A percentile compares a stretch with the other conserved stretches of the same genome.
Evolutionary conservation across 2,113 vertebrate genomes (phyloP).

Genomic region (Strix aluco): DNA sequence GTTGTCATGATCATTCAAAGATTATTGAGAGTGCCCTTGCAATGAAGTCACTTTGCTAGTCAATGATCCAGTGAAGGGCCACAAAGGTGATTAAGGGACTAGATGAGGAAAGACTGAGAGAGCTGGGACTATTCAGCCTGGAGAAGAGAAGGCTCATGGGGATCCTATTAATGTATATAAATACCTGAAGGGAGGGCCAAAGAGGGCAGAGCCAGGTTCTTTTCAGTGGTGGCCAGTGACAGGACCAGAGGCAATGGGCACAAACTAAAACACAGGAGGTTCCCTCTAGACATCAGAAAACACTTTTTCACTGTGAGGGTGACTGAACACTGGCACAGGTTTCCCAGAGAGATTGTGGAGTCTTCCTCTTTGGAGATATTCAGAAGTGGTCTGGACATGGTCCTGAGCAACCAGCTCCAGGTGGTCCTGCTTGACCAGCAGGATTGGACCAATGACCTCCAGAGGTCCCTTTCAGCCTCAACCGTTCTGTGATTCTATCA

Average conservation of each 20-base stretch:
- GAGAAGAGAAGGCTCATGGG: background rate
- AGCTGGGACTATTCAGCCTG: background rate
- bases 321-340: background rate
- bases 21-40: background rate
- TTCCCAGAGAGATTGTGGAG: background rate
- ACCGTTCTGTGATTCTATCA: background rate
- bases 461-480: background rate
- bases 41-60: background rate
- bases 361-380: background rate
- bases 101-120: background rate
- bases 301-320: background rate
- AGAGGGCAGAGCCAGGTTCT: background rate
- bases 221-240: background rate
- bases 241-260: background rate
- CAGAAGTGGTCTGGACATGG: background rate
- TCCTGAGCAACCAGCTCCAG: background rate
- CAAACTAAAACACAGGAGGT: background rate
- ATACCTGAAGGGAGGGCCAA: background rate
- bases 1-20: background rate
- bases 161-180: background rate
- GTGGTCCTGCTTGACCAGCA: background rate
- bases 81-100: background rate
- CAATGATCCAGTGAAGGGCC: background rate
- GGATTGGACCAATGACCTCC: background rate
- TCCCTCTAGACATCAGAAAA: background rate